Evolutionary conservation across 1,140 invertebrate genomes (phyloP), one percentile per base, ranked within the genome.

Genomic region (Ladona fulva): DNA sequence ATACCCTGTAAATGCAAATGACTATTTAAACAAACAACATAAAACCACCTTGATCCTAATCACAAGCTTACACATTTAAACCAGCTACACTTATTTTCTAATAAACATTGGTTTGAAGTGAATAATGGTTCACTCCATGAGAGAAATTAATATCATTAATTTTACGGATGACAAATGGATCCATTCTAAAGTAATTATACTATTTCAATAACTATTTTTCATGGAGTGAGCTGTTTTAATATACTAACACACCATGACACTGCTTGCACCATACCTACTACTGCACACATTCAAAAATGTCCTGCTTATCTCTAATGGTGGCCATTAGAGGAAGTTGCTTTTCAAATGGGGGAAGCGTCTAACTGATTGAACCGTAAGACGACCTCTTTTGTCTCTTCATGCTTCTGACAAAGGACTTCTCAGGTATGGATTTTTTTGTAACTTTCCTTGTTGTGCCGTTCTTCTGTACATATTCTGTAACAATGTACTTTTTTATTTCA

Each of bases 341-440:
- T 78, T 52, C 75, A 76, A 76, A 73, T 74, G 75, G 44, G 73
- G 25, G 78, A 66, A 76, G 75, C 74, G 52, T 74, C 75, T 78
- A 76, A 78, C 77, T 37, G 77, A 74, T 78, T 74, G 74, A 74
- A 78, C 14, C 16, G n/a, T 66, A 74, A 77, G 76, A 78, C 42
- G 79, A 78, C 79, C 78, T 78, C 79, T 79, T 79, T 79, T 79
- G 74, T 79, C 75, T 79, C 79, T 79, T 78, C 79, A 78, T 77
- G 77, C 79, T 79, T 78, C 77, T 76, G 52, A 77, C 37, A 25
- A 75, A 77, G 79, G 76, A 78, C 76, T 79, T 42, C 74, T 76
- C 79, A 79, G 79, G 79, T 79, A 79, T 79, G 79, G 78, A 77
- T 44, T 78, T 52, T 76, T 78, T 73, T 29, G 76, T 76, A 76